Evolutionary conservation across 2,113 vertebrate species (phyloP).

Genomic region (Lethenteron camtschaticum): DNA sequence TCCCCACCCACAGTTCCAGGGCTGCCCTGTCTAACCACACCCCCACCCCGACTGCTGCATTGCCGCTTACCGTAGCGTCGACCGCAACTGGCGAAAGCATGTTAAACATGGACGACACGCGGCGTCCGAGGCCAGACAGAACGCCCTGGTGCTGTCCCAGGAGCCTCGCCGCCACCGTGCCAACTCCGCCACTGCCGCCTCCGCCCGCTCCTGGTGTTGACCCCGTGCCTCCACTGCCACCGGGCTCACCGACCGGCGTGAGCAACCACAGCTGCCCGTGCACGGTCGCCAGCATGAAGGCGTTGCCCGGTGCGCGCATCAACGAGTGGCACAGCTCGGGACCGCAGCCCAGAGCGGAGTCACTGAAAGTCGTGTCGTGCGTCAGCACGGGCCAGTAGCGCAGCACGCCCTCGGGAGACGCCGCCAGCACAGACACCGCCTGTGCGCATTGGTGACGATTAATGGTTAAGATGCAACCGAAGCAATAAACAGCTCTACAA

Average conservation of each 20-base stretch:
- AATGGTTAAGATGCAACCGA: slow-evolving; percentile 9
- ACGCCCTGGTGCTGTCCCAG: slow-evolving; percentile 62
- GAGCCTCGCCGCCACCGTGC: slow-evolving; percentile 41
- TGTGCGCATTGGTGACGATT: slow-evolving; percentile 8
- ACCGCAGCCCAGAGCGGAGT: slow-evolving; percentile 37
- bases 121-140: slow-evolving; percentile 73
- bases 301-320: slow-evolving; percentile 8
- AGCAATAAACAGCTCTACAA: background rate
- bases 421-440: slow-evolving; percentile 45
- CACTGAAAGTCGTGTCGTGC: slow-evolving; percentile 44
- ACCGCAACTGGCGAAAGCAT: slow-evolving; percentile 43
- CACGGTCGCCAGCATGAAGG: too few relatives aligned
- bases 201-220: too few relatives aligned
- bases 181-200: slow-evolving; percentile 19
- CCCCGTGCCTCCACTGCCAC: too few relatives aligned
- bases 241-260: too few relatives aligned
- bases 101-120: slow-evolving; percentile 68
- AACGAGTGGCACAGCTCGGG: slow-evolving; percentile 42
- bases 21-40: too few relatives aligned
- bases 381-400: slow-evolving; percentile 61
- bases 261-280: too few relatives aligned
- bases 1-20: too few relatives aligned
- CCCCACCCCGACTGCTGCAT: too few relatives aligned
- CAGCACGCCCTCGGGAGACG: slow-evolving; percentile 40
- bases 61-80: slow-evolving; percentile 38